Evolutionary conservation across 2,797 vertebrate genomes (phyloP), one percentile per base, ranked within the genome.

Genomic region (Artibeus jamaicensis): DNA sequence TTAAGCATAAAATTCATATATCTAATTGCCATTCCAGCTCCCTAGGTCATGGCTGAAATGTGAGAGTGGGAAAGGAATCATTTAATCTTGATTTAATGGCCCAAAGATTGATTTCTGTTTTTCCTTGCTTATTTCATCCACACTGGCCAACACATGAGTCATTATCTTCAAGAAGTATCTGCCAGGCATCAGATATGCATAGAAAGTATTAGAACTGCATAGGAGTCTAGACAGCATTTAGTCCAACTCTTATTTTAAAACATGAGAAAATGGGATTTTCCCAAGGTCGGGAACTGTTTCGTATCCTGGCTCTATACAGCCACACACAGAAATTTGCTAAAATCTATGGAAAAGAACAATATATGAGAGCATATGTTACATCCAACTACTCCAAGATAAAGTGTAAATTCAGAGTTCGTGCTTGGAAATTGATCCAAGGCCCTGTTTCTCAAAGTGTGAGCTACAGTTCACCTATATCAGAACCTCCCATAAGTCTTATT

Each of bases 161-260:
- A 95, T 53, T 53, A 91, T 93, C 89, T 73, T 95, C 26, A 88
- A 62, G 68, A 95, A 94, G 65, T 95, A 90, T 39, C 90, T 96
- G 22, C 62, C 65, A 93, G 11, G 24, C 34, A 67, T 77, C 46
- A 74, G 85, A 83, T 94, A 89, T 39, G 29, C 44, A 91, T 55
- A 94, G 62, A 71, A 95, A 94, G n/a, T 86, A 59, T 73, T 86
- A 89, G 53, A 87, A 73, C 81, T 48, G 48, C 46, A 65, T 44
- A 29, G 22, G 34, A 92, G 18, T 90, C 85, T 42, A 83, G 90
- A 79, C 34, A 77, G 48, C 37, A 37, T 88, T 88, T 73, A 84
- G 24, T 59, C 16, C 77, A 82, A 78, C 26, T 77, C 70, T 84
- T 81, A 71, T 39, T 39, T 87, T 90, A 78, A 92, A 95, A 93